Conservation (phyloP, 2,797 vertebrate species). For the Micromesistius poutassou region DNA sequence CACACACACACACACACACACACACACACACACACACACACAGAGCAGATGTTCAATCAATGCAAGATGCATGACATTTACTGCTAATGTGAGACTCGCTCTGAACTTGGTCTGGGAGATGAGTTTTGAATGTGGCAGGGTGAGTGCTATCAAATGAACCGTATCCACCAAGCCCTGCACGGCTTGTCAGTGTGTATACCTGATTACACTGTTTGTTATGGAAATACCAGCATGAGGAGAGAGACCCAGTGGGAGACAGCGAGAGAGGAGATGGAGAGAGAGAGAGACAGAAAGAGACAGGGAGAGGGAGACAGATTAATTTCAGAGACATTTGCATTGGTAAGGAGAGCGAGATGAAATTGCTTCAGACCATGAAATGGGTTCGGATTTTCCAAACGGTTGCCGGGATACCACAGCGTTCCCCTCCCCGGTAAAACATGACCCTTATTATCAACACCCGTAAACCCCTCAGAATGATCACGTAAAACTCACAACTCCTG, state of each 20-base stretch:
- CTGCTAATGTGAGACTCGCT: not conserved
- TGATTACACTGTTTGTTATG: too few relatives aligned
- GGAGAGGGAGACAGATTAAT: not conserved
- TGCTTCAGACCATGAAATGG: not conserved
- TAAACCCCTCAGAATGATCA: slow-evolving; percentile 2
- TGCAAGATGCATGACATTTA: not conserved
- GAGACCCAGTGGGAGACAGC: too few relatives aligned
- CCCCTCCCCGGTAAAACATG: not conserved
- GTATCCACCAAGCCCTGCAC: too few relatives aligned
- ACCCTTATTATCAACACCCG: not conserved
- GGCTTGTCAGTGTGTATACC: too few relatives aligned
- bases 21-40: too few relatives aligned
- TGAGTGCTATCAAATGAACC: too few relatives aligned
- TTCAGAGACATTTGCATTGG: not conserved
- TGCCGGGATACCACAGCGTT: not conserved
- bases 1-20: too few relatives aligned
- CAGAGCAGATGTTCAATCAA: not conserved
- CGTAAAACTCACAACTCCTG: slow-evolving; percentile 35
- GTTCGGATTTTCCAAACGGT: slow-evolving; percentile 5
- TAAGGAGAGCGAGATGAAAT: not conserved
- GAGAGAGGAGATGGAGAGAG: too few relatives aligned
- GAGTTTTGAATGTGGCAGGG: not conserved
- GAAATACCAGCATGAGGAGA: too few relatives aligned
- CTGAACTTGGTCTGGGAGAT: not conserved
- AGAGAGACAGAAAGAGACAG: too few relatives aligned